phyloP scores from a whole-genome alignment of 2,797 vertebrate species.

The Lacerta agilis region DNA sequence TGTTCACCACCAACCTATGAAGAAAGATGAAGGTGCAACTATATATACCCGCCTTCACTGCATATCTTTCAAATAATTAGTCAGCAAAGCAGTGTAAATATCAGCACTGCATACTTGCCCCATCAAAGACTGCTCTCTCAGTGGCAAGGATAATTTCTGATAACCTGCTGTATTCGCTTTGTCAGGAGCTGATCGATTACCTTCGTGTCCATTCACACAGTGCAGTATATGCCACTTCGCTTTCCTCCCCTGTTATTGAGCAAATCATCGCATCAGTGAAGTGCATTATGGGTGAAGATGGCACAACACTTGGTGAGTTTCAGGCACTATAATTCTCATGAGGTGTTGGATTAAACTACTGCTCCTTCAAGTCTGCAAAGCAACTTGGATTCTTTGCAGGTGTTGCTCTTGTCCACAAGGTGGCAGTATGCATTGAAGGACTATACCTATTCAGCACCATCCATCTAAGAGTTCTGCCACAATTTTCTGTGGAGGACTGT shows the following conservation, averaged over 20 bases:
- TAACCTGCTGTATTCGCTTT: conserved; percentile 55
- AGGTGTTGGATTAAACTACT: not conserved
- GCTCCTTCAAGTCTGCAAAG: not conserved
- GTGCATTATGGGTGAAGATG: conserved; percentile 95
- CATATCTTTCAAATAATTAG: too few species aligned
- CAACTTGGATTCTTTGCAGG: not conserved
- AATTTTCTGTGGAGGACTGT: not conserved
- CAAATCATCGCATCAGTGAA: conserved; percentile 94
- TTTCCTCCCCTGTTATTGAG: conserved; percentile 90
- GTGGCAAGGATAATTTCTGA: conserved; percentile 26
- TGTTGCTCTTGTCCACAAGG: conserved; percentile 57
- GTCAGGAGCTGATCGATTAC: conserved; percentile 92
- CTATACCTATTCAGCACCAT: not conserved
- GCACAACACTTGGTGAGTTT: conserved; percentile 87
- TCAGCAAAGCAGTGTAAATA: too few species aligned
- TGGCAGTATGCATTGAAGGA: conserved; percentile 51
- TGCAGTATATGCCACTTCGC: conserved; percentile 89
- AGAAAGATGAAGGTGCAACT: too few species aligned
- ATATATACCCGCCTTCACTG: too few species aligned
- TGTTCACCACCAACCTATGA: too few species aligned
- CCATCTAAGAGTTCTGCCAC: not conserved
- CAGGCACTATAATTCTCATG: not conserved
- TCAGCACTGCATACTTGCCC: too few species aligned
- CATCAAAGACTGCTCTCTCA: not conserved
- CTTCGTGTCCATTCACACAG: conserved; percentile 92